These are phyloP conservation scores for Napeogenes sylphis DNA, from an alignment of 2,888 invertebrate species.

Conservation along the genomic window DNA sequence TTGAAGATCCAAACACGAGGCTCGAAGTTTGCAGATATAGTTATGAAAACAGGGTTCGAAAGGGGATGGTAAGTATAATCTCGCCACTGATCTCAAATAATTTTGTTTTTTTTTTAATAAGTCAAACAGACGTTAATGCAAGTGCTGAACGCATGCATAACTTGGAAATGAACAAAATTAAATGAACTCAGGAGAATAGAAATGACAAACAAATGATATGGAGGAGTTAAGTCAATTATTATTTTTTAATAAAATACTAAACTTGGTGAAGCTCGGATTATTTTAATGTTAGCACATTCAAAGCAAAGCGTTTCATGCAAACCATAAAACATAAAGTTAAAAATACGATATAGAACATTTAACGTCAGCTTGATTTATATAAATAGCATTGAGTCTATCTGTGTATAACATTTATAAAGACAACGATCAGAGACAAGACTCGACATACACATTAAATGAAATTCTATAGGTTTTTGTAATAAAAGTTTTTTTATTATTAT, in stretches of 20 bases:
- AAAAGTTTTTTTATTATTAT: slow-evolving; percentile 71
- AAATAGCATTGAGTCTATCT: slow-evolving; percentile 9
- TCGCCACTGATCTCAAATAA: slow-evolving; percentile 77
- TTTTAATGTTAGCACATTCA: slow-evolving; percentile 30
- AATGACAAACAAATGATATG: slow-evolving; percentile 48
- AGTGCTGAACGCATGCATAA: slow-evolving; percentile 46
- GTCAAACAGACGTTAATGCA: slow-evolving; percentile 46
- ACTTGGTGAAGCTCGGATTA: slow-evolving; percentile 22
- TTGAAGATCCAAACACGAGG: slow-evolving; percentile 51
- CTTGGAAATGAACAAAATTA: slow-evolving; percentile 68
- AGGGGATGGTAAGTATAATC: slow-evolving; percentile 55
- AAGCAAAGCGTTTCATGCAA: slow-evolving; percentile 39
- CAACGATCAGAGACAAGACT: slow-evolving; percentile 71
- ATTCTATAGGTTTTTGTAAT: slow-evolving; percentile 63
- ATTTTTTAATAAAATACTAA: slow-evolving; percentile 15
- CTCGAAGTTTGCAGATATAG: slow-evolving; percentile 50
- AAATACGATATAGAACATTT: slow-evolving; percentile 16
- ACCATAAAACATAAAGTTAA: slow-evolving; percentile 35
- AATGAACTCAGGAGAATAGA: slow-evolving; percentile 72
- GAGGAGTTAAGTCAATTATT: slow-evolving; percentile 30
- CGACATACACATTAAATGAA: slow-evolving; percentile 56
- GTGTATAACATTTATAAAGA: slow-evolving; percentile 19
- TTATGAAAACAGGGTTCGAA: slow-evolving; percentile 38
- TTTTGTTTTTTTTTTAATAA: slow-evolving; percentile 49
- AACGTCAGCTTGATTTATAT: slow-evolving; percentile 35